Percentiles rank a stretch among this genome's conserved stretches.
These are phyloP conservation scores for Gila orcuttii DNA, from an alignment of 2,113 vertebrate genomes.

Conservation along the genomic window DNA sequence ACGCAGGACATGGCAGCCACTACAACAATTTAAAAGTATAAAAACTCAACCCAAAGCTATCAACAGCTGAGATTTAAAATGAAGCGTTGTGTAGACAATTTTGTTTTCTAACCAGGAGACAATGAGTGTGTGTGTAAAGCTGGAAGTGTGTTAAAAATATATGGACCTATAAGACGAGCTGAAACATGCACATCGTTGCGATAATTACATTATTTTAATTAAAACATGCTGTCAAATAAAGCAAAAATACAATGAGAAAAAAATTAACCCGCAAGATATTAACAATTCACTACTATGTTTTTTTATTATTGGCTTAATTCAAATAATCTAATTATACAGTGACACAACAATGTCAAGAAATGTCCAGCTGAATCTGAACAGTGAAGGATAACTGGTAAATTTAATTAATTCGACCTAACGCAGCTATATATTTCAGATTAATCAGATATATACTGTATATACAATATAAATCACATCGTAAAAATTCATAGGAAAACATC, in stretches of 20 bases:
- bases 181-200: background rate
- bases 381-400: background rate
- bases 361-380: background rate
- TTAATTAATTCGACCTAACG: background rate
- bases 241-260: background rate
- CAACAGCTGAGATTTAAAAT: slow-evolving; percentile 39
- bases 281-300: background rate
- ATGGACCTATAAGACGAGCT: background rate
- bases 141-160: background rate
- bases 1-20: slow-evolving; percentile 42
- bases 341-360: background rate
- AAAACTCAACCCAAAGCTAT: slow-evolving; percentile 47
- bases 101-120: background rate
- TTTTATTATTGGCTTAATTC: background rate
- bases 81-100: background rate
- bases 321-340: background rate
- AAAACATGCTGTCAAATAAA: background rate
- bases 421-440: background rate
- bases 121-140: background rate
- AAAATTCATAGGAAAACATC: background rate
- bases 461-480: background rate
- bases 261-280: background rate
- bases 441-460: background rate
- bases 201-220: background rate
- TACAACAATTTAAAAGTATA: slow-evolving; percentile 52